Evolutionary conservation across 2,888 invertebrate genomes (phyloP).

Genomic region (Drosophila paramelanica): DNA sequence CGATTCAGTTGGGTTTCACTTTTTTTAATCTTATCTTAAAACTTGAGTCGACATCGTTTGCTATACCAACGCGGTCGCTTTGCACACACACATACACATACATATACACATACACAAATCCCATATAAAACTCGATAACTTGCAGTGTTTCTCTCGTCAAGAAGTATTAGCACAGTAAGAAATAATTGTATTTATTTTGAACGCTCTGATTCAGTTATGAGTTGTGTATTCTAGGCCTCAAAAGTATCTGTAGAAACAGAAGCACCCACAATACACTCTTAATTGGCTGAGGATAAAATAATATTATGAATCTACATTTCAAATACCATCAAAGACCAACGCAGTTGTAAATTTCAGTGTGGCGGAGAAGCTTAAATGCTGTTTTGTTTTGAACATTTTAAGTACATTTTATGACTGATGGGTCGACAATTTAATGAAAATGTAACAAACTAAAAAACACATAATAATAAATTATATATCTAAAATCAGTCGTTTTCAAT

Average conservation of each 20-base stretch:
- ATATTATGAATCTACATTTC: too few species aligned
- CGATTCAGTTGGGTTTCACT: constrained; percentile 53
- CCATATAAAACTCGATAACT: constrained; percentile 11
- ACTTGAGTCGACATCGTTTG: constrained; percentile 75
- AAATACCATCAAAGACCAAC: too few species aligned
- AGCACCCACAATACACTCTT: background rate
- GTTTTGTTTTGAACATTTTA: too few species aligned
- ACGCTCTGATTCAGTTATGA: background rate
- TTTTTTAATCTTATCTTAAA: constrained; percentile 81
- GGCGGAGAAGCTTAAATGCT: too few species aligned
- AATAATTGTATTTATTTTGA: background rate
- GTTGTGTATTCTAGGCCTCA: background rate
- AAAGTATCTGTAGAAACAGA: background rate
- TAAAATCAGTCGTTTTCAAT: too few species aligned
- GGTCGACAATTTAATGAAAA: too few species aligned
- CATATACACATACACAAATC: constrained; percentile 9
- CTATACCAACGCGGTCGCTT: constrained; percentile 48
- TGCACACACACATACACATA: constrained; percentile 22
- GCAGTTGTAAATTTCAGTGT: too few species aligned
- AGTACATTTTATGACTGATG: too few species aligned
- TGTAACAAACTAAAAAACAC: too few species aligned
- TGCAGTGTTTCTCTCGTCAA: background rate
- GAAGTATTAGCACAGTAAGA: background rate
- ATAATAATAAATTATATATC: too few species aligned
- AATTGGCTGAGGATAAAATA: background rate